Evolutionary conservation across 64 coral and sea anemone species (phyloP), one percentile per base, ranked within the genome.

Genomic region (Astreopora myriophthalma): DNA sequence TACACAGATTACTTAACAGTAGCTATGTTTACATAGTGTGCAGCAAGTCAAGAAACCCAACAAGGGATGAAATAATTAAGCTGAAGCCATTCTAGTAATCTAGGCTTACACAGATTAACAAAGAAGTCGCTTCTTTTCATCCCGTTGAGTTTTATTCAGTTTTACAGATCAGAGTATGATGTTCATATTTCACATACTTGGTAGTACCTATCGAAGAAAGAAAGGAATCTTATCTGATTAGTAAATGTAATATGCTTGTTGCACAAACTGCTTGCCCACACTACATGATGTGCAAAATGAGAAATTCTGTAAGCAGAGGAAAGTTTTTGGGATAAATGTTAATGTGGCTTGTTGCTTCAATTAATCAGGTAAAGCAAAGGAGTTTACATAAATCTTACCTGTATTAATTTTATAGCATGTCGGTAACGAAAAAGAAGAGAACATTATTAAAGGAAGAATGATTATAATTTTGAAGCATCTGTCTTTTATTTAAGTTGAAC

Each of bases 351-450:
- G 67, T 71, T 71, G 67, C 67, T 71, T 71, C 67, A 71, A 71
- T 71, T 71, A 71, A 71, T 71, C 27, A 71, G 67, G 67, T 71
- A 71, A 71, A 71, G 67, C 67, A 71, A 71, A 71, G 67, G 67
- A 71, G 30, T 71, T 71, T 71, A 71, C 67, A 71, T 71, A 71
- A 71, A 71, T 71, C 67, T 71, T 71, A 71, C 67, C 67, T 71
- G 67, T 71, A 71, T 71, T 71, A 71, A 71, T 71, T 71, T 71
- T 71, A 71, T 71, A 71, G 28, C 67, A 71, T 71, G 67, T 71
- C 33, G 67, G 67, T 71, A 71, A 71, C 29, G 30, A 71, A 71
- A 71, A 71, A 71, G n/a, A n/a, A n/a, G 67, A 71, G 67, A 71
- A 71, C 67, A 71, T 32, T 71, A 71, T 71, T 71, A 71, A 71